phyloP scores from a whole-genome alignment of 2,797 vertebrate genomes.

The Sternotherus odoratus region DNA sequence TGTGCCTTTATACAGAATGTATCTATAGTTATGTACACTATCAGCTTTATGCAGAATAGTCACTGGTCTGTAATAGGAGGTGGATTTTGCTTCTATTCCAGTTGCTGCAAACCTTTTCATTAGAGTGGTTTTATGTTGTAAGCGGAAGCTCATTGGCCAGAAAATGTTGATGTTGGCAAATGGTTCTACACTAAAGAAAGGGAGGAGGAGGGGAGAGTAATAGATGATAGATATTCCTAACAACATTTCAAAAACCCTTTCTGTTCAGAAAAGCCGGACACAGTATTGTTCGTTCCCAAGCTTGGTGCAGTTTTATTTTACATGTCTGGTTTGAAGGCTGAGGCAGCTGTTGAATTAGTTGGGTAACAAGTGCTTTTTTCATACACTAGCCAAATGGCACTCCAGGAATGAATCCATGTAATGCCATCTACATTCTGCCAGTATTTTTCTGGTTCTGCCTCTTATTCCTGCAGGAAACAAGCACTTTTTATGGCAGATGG shows the following conservation, averaged over 20 bases:
- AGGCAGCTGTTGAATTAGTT: background rate
- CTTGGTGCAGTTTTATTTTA: background rate
- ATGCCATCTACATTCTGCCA: background rate
- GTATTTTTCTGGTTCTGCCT: background rate
- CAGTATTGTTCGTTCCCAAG: background rate
- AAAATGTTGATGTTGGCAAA: background rate
- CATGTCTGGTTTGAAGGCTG: conserved; percentile 25
- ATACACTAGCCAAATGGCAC: background rate
- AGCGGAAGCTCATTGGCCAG: background rate
- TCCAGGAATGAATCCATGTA: background rate
- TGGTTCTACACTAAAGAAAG: background rate
- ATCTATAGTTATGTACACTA: background rate
- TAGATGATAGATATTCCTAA: background rate
- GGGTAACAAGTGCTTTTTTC: conserved; percentile 36
- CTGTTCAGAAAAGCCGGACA: background rate
- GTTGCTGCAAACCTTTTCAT: background rate
- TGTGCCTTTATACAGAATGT: background rate
- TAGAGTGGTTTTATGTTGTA: background rate
- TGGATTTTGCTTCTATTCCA: background rate
- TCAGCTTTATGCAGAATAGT: background rate
- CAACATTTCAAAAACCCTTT: background rate
- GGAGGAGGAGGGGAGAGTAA: background rate
- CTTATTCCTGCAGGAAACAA: conserved; percentile 19
- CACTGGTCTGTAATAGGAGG: background rate
- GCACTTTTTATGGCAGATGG: background rate